Conservation (phyloP, 1,140 invertebrate species). For the Atta cephalotes region DNA sequence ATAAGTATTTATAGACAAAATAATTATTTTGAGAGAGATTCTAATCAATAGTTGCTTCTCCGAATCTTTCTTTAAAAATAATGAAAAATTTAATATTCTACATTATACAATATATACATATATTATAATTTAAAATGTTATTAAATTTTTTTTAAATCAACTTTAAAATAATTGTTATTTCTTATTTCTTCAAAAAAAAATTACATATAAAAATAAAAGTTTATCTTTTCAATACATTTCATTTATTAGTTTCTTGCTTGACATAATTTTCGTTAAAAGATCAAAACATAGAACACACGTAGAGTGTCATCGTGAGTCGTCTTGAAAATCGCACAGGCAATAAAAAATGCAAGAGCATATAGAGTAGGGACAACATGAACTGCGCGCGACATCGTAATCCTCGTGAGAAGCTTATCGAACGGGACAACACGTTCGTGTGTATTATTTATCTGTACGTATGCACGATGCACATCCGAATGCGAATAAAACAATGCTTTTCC, state of each 20-base stretch:
- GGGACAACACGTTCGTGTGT: background rate
- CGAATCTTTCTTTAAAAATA: background rate
- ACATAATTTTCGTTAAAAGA: conserved; percentile 17
- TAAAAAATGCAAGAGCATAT: background rate
- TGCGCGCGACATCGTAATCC: conserved; percentile 58
- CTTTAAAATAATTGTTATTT: background rate
- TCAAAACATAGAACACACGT: background rate
- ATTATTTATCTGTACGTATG: conserved; percentile 14
- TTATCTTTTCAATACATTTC: background rate
- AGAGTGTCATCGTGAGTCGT: background rate
- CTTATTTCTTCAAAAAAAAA: background rate
- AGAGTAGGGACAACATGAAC: background rate
- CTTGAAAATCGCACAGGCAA: background rate
- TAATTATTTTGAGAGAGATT: background rate
- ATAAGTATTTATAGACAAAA: background rate
- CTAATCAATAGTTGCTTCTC: background rate
- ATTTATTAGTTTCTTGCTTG: background rate
- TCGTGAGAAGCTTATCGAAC: conserved; percentile 65
- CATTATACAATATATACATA: too few species aligned
- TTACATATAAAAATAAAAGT: background rate
- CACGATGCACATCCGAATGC: conserved; percentile 8
- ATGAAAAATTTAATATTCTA: too few species aligned
- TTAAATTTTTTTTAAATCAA: background rate
- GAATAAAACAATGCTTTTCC: conserved; percentile 42
- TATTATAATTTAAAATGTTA: too few species aligned